Conservation (phyloP, 23 tunicate genomes). For the Diplosoma virens region DNA sequence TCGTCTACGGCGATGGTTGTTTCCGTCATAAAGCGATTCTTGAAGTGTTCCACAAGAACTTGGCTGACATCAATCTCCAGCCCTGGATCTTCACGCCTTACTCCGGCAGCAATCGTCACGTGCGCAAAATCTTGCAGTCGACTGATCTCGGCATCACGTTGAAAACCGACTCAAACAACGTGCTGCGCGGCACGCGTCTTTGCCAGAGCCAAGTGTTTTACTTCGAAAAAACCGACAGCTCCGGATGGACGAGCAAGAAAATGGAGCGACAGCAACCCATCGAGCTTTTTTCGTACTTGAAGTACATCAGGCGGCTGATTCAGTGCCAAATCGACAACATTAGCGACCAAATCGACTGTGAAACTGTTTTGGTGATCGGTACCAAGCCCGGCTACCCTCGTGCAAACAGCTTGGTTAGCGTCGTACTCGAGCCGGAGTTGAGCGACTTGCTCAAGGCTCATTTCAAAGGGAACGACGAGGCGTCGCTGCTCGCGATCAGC, state of each 20-base stretch:
- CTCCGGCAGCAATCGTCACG: slow-evolving; percentile 8
- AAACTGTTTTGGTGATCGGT: slow-evolving; percentile 15
- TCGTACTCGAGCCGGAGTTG: slow-evolving; percentile 4
- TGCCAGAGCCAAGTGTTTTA: slow-evolving; percentile 42
- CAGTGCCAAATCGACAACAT: neutral
- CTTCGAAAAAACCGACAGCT: neutral
- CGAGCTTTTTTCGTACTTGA: slow-evolving; percentile 29
- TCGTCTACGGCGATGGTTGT: slow-evolving; percentile 8
- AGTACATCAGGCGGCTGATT: slow-evolving; percentile 12
- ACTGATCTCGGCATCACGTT: slow-evolving; percentile 34
- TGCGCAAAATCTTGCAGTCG: slow-evolving; percentile 2
- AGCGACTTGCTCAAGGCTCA: neutral
- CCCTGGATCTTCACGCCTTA: neutral
- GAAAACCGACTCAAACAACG: neutral
- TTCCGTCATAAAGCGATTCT: slow-evolving; percentile 12
- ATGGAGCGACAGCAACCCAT: slow-evolving; percentile 11
- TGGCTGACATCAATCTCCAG: neutral
- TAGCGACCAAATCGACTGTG: neutral
- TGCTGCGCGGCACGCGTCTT: neutral
- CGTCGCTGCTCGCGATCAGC: slow-evolving; percentile 34
- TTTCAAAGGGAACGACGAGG: neutral
- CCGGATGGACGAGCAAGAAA: neutral
- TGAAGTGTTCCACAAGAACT: neutral
- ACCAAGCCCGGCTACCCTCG: slow-evolving; percentile 18
- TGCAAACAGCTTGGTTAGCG: slow-evolving; percentile 4